Conservation (phyloP, 2,888 invertebrate genomes). For the Agelastica alni region DNA sequence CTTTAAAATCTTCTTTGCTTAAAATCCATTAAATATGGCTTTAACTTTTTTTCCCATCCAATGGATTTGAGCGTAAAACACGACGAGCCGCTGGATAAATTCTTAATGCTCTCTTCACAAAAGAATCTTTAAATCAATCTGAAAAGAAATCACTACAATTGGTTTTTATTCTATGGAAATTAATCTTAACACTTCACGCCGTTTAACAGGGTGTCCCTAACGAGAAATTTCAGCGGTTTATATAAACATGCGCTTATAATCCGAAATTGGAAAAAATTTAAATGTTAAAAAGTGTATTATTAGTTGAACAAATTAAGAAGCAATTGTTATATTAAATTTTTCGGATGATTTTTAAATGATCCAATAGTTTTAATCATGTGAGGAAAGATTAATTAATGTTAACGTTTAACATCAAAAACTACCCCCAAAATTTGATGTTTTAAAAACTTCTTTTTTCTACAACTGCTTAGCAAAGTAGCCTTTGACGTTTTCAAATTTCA, state of each 20-base stretch:
- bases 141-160: conserved; percentile 9
- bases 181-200: conserved; percentile 13
- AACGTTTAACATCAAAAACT: too few species aligned
- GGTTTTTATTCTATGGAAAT: conserved; percentile 15
- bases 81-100: conserved; percentile 12
- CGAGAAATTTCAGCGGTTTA: conserved; percentile 6
- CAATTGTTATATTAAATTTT: too few species aligned
- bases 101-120: conserved; percentile 10
- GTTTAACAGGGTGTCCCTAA: conserved; percentile 2
- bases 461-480: too few species aligned
- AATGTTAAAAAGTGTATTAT: too few species aligned
- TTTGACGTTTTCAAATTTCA: too few species aligned
- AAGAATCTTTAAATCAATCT: conserved; percentile 4
- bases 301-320: too few species aligned
- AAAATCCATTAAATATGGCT: conserved; percentile 1
- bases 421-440: too few species aligned
- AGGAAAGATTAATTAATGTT: too few species aligned
- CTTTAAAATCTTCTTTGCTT: neutral
- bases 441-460: too few species aligned
- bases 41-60: conserved; percentile 1
- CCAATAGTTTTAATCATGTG: too few species aligned
- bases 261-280: neutral
- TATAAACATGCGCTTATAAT: conserved; percentile 5
- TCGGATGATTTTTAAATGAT: too few species aligned
- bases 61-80: conserved; percentile 14